Percentiles rank a stretch among this genome's conserved stretches.
These are phyloP conservation scores for Stratiomys singularior DNA, from an alignment of 2,888 invertebrate species.

Conservation along the genomic window DNA sequence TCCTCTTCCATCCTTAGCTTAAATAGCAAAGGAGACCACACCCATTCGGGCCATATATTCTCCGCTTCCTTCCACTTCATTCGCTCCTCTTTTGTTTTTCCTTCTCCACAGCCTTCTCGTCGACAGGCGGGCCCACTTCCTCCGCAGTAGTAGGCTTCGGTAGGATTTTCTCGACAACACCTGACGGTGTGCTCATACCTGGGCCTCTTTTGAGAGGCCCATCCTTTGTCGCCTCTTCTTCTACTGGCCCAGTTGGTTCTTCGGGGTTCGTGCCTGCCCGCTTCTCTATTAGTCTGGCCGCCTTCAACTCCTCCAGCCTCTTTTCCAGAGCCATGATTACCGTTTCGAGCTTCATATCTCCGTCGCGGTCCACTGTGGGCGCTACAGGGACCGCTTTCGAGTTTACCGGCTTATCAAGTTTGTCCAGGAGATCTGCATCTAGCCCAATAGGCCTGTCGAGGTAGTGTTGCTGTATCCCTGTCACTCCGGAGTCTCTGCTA, in stretches of 20 bases:
- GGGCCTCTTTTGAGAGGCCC: background rate
- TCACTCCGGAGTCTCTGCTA: background rate
- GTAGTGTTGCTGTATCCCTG: background rate
- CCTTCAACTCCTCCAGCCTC: background rate
- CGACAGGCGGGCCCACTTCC: background rate
- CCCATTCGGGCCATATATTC: background rate
- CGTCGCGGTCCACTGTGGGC: background rate
- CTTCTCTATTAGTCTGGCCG: background rate
- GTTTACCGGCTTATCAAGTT: background rate
- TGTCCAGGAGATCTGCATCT: background rate
- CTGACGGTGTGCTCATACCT: constrained; percentile 2
- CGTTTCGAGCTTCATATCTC: background rate
- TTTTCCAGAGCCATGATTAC: background rate
- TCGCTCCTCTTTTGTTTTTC: background rate
- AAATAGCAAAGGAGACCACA: background rate
- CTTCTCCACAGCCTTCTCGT: background rate
- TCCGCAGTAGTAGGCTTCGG: background rate
- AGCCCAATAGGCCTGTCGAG: background rate
- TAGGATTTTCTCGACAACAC: background rate
- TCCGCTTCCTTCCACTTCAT: background rate
- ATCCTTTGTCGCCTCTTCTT: background rate
- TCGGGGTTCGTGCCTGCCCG: background rate
- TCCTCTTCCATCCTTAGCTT: background rate
- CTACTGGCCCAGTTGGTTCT: too few species aligned
- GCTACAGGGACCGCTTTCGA: background rate